A percentile compares a stretch with the other conserved stretches of the same genome.
phyloP scores from a whole-genome alignment of 2,797 vertebrate species.

The Prunella strophiata region DNA sequence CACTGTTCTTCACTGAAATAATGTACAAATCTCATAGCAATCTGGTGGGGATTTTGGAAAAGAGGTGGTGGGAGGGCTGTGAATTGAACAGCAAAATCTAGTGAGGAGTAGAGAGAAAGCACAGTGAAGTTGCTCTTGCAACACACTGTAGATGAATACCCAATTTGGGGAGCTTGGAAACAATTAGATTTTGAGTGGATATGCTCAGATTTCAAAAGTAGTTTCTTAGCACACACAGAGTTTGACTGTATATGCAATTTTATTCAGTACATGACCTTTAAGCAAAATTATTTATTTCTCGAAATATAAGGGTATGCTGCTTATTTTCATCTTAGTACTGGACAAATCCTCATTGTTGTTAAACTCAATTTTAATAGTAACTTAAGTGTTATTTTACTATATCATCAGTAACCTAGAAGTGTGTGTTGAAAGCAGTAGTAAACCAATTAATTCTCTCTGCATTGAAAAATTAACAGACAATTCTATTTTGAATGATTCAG shows the following conservation, averaged over 20 bases:
- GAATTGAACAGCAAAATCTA: not conserved
- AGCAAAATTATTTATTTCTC: constrained; percentile 46
- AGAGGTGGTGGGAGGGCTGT: not conserved
- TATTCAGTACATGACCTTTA: constrained; percentile 30
- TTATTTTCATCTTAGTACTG: constrained; percentile 41
- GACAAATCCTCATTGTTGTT: constrained; percentile 38
- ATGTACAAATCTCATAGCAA: not conserved
- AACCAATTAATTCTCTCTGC: constrained; percentile 50
- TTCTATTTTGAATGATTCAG: constrained; percentile 44
- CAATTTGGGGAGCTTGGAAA: not conserved
- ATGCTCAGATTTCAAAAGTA: not conserved
- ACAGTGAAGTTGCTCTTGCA: not conserved
- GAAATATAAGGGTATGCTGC: constrained; percentile 16
- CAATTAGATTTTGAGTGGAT: not conserved
- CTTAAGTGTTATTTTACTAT: not conserved
- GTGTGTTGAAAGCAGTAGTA: constrained; percentile 36
- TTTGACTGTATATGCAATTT: not conserved
- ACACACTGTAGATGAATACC: not conserved
- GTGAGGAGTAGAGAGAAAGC: not conserved
- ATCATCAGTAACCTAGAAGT: constrained; percentile 29
- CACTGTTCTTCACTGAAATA: not conserved
- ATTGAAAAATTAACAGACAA: constrained; percentile 48
- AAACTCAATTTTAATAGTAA: constrained; percentile 54
- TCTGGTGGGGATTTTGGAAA: not conserved
- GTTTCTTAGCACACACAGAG: not conserved